Conservation (phyloP, 2,797 vertebrate species). For the Ceryle rudis region DNA sequence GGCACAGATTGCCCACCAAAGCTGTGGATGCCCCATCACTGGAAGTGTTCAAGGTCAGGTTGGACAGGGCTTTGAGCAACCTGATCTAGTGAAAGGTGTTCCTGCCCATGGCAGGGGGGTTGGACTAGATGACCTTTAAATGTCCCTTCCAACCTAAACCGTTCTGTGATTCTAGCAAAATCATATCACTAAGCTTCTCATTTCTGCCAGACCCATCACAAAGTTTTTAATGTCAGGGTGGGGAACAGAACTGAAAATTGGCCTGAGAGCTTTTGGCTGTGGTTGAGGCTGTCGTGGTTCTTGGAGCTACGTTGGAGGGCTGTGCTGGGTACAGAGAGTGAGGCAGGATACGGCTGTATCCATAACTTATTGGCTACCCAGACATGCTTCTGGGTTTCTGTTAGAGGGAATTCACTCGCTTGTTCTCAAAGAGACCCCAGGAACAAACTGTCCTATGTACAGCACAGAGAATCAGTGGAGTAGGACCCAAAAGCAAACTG, state of each 20-base stretch:
- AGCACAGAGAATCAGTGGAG: background rate
- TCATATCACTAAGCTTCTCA: background rate
- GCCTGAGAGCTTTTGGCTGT: background rate
- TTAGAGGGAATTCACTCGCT: background rate
- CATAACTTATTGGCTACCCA: background rate
- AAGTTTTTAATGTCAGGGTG: background rate
- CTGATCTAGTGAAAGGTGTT: accelerated
- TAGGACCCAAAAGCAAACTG: background rate
- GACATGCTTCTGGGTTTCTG: background rate
- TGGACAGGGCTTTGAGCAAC: background rate
- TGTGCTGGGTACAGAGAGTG: accelerated
- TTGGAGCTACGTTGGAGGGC: background rate
- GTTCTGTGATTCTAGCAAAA: background rate
- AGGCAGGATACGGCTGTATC: background rate
- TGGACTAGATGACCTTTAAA: background rate
- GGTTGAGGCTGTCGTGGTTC: background rate
- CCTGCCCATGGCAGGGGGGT: accelerated
- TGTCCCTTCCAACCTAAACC: background rate
- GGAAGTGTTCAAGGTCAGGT: background rate
- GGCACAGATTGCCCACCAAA: background rate
- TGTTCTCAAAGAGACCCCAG: background rate
- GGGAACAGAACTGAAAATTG: background rate
- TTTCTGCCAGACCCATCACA: background rate
- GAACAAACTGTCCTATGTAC: background rate
- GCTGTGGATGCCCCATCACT: accelerated